These are phyloP conservation scores for Penaeus indicus DNA, from an alignment of 1,140 invertebrate species.

Conservation along the genomic window DNA sequence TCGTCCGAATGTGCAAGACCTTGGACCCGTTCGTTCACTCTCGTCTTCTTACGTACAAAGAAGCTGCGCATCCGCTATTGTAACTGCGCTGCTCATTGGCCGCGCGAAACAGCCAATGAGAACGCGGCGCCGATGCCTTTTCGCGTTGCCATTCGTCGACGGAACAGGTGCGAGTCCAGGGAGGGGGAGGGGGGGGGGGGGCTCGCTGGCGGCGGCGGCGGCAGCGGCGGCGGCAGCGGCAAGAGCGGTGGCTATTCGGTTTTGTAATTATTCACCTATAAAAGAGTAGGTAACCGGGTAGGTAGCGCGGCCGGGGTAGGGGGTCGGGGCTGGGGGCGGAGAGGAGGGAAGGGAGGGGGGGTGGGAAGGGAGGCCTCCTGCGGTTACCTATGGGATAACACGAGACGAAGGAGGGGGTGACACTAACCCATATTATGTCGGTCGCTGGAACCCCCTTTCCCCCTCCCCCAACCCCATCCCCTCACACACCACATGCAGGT, in stretches of 20 bases:
- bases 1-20: conserved; percentile 43
- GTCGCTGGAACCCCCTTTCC: conserved; percentile 4
- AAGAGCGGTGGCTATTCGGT: conserved; percentile 6
- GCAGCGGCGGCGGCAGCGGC: background rate
- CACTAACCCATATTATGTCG: background rate
- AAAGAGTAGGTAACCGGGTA: conserved; percentile 58
- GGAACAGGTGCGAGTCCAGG: conserved; percentile 32
- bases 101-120: conserved; percentile 16
- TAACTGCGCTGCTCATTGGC: conserved; percentile 33
- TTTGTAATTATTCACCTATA: conserved; percentile 54
- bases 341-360: background rate
- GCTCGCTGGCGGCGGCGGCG: background rate
- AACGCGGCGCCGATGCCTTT: background rate
- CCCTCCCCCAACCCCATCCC: background rate
- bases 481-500: conserved; percentile 9
- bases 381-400: background rate
- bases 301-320: conserved; percentile 10
- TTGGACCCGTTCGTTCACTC: conserved; percentile 56
- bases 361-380: background rate
- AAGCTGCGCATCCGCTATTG: conserved; percentile 55
- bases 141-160: conserved; percentile 33
- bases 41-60: conserved; percentile 57
- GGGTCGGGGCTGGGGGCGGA: background rate
- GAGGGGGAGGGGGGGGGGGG: background rate
- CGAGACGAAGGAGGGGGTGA: background rate